Evolutionary conservation across 2,888 invertebrate genomes (phyloP).

Genomic region (Morpho helenor): DNA sequence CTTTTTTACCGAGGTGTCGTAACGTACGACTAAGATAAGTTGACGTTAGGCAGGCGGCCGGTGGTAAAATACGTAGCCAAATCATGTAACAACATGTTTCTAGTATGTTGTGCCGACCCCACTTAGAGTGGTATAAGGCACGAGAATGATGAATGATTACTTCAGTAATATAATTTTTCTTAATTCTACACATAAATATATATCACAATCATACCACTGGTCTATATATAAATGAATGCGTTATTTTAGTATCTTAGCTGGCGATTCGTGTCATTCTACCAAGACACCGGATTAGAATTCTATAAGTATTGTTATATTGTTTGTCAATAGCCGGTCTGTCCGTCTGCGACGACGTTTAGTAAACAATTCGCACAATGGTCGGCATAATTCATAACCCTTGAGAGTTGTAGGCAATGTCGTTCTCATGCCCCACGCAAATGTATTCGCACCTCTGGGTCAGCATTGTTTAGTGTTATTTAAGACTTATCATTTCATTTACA

Average conservation of each 20-base stretch:
- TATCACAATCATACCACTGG: too few species aligned
- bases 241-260: background rate
- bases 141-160: too few species aligned
- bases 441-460: slow-evolving; percentile 20
- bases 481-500: slow-evolving; percentile 12
- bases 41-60: too few species aligned
- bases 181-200: too few species aligned
- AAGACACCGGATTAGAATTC: slow-evolving; percentile 9
- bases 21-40: too few species aligned
- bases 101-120: too few species aligned
- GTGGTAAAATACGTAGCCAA: too few species aligned
- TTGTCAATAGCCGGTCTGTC: slow-evolving; percentile 22
- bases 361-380: slow-evolving; percentile 41
- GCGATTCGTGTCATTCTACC: background rate
- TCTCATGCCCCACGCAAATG: slow-evolving; percentile 22
- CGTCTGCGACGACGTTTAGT: slow-evolving; percentile 31
- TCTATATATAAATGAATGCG: too few species aligned
- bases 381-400: slow-evolving; percentile 20
- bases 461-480: slow-evolving; percentile 9
- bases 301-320: slow-evolving; percentile 18
- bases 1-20: too few species aligned
- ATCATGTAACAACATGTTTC: too few species aligned
- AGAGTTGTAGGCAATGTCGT: slow-evolving; percentile 21
- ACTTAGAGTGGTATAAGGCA: too few species aligned
- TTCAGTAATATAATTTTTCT: too few species aligned